Evolutionary conservation across 2,113 vertebrate genomes (phyloP).

Genomic region (Microcebus murinus): DNA sequence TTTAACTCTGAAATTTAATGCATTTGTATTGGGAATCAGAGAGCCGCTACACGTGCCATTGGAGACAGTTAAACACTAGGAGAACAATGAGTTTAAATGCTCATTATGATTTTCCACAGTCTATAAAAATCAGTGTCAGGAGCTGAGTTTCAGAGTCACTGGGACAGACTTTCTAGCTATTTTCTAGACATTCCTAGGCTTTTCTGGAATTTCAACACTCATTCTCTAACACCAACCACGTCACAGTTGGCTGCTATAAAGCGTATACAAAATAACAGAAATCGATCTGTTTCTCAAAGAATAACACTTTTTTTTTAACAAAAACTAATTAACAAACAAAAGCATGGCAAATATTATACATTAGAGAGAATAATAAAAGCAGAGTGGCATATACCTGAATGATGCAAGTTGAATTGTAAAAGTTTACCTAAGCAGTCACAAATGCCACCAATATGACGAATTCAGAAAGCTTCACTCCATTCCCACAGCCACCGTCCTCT

Average conservation of each 20-base stretch:
- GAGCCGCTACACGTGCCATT: not conserved
- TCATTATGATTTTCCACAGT: not conserved
- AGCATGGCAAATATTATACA: not conserved
- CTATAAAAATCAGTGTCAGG: not conserved
- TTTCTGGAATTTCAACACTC: slow-evolving; percentile 7
- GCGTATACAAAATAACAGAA: not conserved
- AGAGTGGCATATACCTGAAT: not conserved
- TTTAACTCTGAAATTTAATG: not conserved
- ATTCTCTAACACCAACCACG: not conserved
- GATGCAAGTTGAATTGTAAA: not conserved
- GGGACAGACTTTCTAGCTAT: not conserved
- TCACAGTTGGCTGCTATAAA: not conserved
- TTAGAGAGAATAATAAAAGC: not conserved
- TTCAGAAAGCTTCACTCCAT: not conserved
- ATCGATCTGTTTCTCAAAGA: not conserved
- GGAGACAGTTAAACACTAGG: not conserved
- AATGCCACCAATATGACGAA: not conserved
- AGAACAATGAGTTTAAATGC: not conserved
- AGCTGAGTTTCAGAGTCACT: not conserved
- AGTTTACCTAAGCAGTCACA: not conserved
- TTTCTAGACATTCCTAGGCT: not conserved
- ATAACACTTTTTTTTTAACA: not conserved
- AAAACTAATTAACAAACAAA: not conserved
- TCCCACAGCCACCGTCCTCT: not conserved
- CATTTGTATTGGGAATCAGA: not conserved